Conservation (phyloP, 2,888 invertebrate species). For the Pammene aurita region DNA sequence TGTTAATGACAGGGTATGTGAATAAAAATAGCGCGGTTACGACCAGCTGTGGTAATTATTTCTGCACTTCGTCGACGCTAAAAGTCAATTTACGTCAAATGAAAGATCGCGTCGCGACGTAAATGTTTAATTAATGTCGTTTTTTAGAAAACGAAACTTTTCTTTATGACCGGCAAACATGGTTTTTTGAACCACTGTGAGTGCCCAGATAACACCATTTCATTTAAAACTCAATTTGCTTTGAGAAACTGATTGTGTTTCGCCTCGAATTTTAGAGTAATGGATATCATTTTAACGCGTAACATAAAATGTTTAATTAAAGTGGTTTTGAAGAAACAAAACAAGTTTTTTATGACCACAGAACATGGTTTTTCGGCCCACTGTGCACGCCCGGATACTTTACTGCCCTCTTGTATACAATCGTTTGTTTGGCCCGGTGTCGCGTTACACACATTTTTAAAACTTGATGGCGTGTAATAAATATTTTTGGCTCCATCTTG, state of each 20-base stretch:
- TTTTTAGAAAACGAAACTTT: conserved; percentile 27
- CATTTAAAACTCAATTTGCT: conserved; percentile 24
- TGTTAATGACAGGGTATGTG: conserved; percentile 52
- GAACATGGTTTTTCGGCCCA: conserved; percentile 55
- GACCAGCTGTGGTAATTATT: conserved; percentile 48
- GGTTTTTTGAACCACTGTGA: conserved; percentile 61
- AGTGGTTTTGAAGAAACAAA: conserved; percentile 1
- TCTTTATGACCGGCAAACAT: conserved; percentile 48
- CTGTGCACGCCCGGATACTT: conserved; percentile 60
- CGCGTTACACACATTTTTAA: conserved; percentile 74
- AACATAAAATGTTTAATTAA: conserved; percentile 30
- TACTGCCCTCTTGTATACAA: conserved; percentile 60
- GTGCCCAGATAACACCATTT: conserved; percentile 24
- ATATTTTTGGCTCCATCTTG: conserved; percentile 71
- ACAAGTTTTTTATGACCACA: conserved; percentile 46
- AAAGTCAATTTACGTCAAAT: conserved; percentile 51
- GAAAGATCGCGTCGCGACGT: conserved; percentile 43
- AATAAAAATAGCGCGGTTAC: conserved; percentile 48
- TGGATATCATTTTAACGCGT: conserved; percentile 15
- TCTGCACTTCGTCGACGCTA: conserved; percentile 49
- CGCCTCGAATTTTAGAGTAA: background rate
- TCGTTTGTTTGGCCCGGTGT: conserved; percentile 69
- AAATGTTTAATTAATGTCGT: conserved; percentile 40
- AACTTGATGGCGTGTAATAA: conserved; percentile 79
- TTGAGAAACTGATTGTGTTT: background rate